Conservation (phyloP, 92 coral and sea anemone species). For the Epizoanthus stellaris region DNA sequence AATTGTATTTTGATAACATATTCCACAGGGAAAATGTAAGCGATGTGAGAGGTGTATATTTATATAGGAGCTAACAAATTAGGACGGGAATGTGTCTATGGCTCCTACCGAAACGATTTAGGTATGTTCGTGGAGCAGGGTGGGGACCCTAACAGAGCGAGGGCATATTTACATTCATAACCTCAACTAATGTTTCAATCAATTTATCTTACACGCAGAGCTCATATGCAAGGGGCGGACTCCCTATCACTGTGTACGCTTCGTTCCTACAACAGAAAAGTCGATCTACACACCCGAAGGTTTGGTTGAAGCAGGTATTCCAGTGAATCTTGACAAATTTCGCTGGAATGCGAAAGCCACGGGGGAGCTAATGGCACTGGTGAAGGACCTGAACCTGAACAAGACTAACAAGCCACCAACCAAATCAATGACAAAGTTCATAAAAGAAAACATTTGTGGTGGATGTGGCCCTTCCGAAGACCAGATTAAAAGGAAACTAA, state of each 20-base stretch:
- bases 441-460: background rate
- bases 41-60: background rate
- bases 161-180: too few relatives aligned
- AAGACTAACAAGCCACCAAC: background rate
- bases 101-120: too few relatives aligned
- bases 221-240: background rate
- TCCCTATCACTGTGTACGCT: conserved; percentile 7
- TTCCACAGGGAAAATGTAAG: background rate
- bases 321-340: conserved; percentile 11
- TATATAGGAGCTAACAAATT: background rate
- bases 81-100: too few relatives aligned
- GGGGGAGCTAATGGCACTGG: background rate
- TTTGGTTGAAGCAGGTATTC: background rate
- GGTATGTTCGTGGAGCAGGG: too few relatives aligned
- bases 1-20: too few relatives aligned
- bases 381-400: background rate
- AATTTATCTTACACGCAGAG: background rate
- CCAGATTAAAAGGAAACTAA: background rate
- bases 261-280: background rate
- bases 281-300: background rate
- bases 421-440: background rate
- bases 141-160: too few relatives aligned
- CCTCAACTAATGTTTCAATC: background rate
- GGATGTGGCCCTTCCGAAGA: conserved; percentile 29
- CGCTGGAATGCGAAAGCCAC: background rate